phyloP scores from a whole-genome alignment of 1,140 invertebrate genomes.

The Halictus rubicundus region DNA sequence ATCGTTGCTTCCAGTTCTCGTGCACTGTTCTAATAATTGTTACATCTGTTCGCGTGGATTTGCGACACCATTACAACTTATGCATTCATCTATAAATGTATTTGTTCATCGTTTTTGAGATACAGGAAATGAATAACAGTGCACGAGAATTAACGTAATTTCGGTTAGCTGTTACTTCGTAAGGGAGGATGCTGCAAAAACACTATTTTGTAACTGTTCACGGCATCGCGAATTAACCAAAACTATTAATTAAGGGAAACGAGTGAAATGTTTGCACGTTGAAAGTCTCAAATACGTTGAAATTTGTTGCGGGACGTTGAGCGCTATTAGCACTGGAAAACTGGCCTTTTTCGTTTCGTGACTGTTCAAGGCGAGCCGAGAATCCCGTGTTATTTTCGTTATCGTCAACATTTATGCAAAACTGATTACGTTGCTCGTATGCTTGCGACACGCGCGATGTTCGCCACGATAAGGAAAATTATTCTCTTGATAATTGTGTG shows the following conservation, averaged over 20 bases:
- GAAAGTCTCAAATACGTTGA: too few relatives aligned
- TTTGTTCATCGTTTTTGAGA: too few relatives aligned
- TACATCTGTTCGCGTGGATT: not conserved
- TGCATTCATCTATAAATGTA: not conserved
- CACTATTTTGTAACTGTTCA: not conserved
- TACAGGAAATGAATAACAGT: too few relatives aligned
- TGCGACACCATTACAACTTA: not conserved
- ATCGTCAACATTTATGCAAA: slow-evolving; percentile 37
- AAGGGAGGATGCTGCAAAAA: not conserved
- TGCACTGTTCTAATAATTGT: not conserved
- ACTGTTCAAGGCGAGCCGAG: not conserved
- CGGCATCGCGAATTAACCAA: too few relatives aligned
- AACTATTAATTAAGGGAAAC: too few relatives aligned
- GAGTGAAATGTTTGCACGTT: too few relatives aligned
- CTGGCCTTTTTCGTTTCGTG: slow-evolving; percentile 4
- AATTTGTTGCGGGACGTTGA: too few relatives aligned
- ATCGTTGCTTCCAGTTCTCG: not conserved
- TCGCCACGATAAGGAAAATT: slow-evolving; percentile 31
- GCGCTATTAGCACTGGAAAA: not conserved
- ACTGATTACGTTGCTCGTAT: slow-evolving; percentile 7
- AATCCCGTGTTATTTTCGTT: slow-evolving; percentile 25
- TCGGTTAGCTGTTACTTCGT: not conserved
- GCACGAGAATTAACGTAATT: not conserved
- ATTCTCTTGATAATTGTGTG: not conserved
- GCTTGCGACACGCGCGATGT: not conserved